These are phyloP conservation scores for Heptranchias perlo DNA, from an alignment of 2,113 vertebrate genomes.

Conservation along the genomic window DNA sequence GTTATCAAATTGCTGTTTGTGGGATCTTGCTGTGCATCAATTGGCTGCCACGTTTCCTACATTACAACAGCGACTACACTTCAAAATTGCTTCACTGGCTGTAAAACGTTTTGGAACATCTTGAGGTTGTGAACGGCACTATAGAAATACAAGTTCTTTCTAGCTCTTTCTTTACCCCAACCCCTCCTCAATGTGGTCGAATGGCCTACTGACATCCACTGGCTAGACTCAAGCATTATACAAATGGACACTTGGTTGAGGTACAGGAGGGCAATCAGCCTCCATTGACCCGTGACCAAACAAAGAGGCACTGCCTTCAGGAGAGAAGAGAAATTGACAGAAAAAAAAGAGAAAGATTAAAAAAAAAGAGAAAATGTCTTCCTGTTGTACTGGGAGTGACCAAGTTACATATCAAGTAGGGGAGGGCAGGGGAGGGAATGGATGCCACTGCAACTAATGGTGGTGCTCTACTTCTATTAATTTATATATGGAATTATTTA, in stretches of 20 bases:
- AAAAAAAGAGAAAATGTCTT: background rate
- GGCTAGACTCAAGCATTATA: background rate
- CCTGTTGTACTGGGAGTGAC: background rate
- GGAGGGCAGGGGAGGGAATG: background rate
- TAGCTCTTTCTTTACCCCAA: no score
- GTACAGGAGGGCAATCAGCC: background rate
- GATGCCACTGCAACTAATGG: background rate
- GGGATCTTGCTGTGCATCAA: no score
- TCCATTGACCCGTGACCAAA: background rate
- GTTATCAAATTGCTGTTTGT: no score
- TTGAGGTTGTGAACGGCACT: no score
- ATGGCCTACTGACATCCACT: background rate
- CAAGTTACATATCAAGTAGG: background rate
- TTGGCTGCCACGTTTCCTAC: no score
- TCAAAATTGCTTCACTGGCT: no score
- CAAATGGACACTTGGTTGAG: background rate
- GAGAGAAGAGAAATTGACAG: background rate
- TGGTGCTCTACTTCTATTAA: background rate
- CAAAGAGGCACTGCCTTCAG: background rate
- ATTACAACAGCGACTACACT: no score
- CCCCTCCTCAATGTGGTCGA: background rate
- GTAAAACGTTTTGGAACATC: no score
- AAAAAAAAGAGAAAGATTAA: background rate
- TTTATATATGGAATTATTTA: background rate
- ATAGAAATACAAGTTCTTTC: no score